Percentiles rank a stretch among this genome's conserved stretches.
Conservation (phyloP, 2,113 vertebrate species). For the Alces alces region DNA sequence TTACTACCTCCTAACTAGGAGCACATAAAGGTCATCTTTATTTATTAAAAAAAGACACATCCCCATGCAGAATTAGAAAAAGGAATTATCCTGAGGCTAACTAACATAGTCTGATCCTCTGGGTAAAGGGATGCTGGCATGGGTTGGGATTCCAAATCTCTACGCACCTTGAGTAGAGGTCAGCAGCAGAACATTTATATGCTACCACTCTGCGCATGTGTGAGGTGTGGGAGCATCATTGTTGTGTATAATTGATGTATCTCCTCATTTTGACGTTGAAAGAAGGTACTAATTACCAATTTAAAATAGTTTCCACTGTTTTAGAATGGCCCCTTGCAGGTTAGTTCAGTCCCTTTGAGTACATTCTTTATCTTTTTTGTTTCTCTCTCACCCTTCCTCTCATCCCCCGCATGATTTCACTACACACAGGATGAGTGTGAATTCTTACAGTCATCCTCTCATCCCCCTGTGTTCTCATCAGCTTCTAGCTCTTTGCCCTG, state of each 20-base stretch:
- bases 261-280: background rate
- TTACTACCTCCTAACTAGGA: background rate
- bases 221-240: background rate
- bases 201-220: rapidly evolving
- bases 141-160: background rate
- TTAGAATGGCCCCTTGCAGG: background rate
- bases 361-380: background rate
- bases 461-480: background rate
- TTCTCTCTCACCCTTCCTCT: background rate
- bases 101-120: background rate
- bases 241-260: background rate
- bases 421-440: background rate
- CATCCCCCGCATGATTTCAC: background rate
- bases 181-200: rapidly evolving
- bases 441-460: background rate
- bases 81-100: background rate
- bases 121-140: background rate
- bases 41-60: background rate
- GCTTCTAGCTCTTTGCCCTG: background rate
- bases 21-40: background rate
- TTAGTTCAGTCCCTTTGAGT: background rate
- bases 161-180: background rate
- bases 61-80: background rate
- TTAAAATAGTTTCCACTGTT: background rate
- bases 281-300: background rate